These are phyloP conservation scores for Epinephelus awoara DNA, from an alignment of 2,797 vertebrate species.

Conservation along the genomic window DNA sequence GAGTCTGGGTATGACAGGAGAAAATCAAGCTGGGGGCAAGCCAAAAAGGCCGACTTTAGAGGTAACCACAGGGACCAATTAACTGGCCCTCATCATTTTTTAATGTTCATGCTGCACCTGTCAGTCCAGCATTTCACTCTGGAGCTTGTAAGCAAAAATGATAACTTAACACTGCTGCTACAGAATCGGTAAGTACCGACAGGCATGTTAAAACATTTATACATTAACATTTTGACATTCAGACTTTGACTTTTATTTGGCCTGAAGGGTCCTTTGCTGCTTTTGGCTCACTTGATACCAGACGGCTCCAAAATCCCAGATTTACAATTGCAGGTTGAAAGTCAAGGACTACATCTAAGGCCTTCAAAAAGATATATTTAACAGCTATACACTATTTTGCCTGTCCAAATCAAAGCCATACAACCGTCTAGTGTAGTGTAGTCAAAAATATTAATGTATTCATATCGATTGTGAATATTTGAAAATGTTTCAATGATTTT, in stretches of 20 bases:
- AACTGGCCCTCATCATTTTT: conserved; percentile 66
- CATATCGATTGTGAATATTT: no score
- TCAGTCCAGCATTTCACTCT: conserved; percentile 60
- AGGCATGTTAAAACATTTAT: conserved; percentile 39
- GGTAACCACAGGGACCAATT: conserved; percentile 74
- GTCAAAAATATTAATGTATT: no score
- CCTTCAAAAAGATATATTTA: not conserved
- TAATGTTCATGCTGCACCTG: conserved; percentile 64
- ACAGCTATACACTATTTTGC: not conserved
- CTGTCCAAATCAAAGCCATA: not conserved
- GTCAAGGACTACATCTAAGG: not conserved
- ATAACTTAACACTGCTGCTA: conserved; percentile 26
- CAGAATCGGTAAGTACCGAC: conserved; percentile 21
- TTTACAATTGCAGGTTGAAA: not conserved
- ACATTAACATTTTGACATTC: conserved; percentile 31
- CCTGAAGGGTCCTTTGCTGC: not conserved
- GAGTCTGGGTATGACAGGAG: conserved; percentile 53
- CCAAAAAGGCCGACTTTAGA: conserved; percentile 54
- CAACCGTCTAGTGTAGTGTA: not conserved
- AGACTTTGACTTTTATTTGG: conserved; percentile 18
- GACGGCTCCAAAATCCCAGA: conserved; percentile 1
- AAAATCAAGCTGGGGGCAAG: conserved; percentile 63
- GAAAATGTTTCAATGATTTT: no score
- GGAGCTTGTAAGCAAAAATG: conserved; percentile 55
- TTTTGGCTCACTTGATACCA: not conserved